A percentile compares a stretch with the other conserved stretches of the same genome.
Evolutionary conservation across 2,888 invertebrate genomes (phyloP).

Genomic region (Tipula lateralis): DNA sequence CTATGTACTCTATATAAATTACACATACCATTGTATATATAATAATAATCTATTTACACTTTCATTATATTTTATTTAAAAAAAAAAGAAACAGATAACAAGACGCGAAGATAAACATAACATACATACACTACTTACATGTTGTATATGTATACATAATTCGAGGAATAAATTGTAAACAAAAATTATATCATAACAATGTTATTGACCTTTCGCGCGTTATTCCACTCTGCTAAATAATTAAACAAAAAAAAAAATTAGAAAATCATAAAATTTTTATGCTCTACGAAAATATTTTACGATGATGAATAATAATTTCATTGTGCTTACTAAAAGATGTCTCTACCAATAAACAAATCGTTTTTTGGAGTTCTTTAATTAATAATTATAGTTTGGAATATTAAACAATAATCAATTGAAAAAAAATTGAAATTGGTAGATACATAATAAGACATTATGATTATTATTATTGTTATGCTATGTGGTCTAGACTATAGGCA

Average conservation of each 20-base stretch:
- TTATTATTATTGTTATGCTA: not conserved
- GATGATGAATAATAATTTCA: not conserved
- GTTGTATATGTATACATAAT: not conserved
- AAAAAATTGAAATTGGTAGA: not conserved
- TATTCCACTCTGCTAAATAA: not conserved
- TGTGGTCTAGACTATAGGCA: not conserved
- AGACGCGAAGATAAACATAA: not conserved
- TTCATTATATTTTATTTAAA: not conserved
- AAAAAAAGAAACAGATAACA: not conserved
- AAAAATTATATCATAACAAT: constrained; percentile 14
- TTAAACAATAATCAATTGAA: too few relatives aligned
- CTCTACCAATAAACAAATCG: not conserved
- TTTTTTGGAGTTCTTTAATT: not conserved
- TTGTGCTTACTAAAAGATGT: not conserved
- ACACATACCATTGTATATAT: not conserved
- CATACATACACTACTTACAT: not conserved
- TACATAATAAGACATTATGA: not conserved
- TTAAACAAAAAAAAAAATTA: not conserved
- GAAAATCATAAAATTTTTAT: not conserved
- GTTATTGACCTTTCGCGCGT: constrained; percentile 6
- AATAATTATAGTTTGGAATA: not conserved
- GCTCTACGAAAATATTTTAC: not conserved
- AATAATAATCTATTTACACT: not conserved
- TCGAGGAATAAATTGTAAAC: not conserved
- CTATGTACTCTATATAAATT: not conserved